Conservation (phyloP, 1,140 invertebrate species). For the Melipona quadrifasciata region DNA sequence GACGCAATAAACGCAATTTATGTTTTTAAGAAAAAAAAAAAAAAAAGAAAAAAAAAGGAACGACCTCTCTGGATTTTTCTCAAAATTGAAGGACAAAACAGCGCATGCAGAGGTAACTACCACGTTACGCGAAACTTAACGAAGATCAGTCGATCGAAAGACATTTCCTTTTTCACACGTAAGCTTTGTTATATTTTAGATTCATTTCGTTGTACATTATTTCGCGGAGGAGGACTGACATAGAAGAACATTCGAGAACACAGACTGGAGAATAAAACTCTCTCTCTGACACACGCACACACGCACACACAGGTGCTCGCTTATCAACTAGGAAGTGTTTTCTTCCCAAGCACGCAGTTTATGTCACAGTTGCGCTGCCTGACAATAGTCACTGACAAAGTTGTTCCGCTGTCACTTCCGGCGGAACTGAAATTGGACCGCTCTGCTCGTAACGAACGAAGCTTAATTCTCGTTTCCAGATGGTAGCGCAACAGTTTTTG, state of each 20-base stretch:
- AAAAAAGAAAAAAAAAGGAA: neutral
- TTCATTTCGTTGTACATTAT: neutral
- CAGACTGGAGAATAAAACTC: neutral
- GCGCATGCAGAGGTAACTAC: too few species aligned
- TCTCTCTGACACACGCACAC: neutral
- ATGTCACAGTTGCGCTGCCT: constrained; percentile 21
- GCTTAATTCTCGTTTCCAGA: constrained; percentile 47
- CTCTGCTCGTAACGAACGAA: constrained; percentile 29
- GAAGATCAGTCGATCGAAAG: too few species aligned
- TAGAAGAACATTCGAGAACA: neutral
- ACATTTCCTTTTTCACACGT: too few species aligned
- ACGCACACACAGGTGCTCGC: neutral
- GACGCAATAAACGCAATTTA: constrained; percentile 18
- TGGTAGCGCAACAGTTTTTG: neutral
- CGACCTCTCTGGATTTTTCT: neutral
- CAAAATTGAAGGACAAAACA: neutral
- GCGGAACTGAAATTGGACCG: constrained; percentile 63
- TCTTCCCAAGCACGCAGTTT: constrained; percentile 45
- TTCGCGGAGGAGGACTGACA: neutral
- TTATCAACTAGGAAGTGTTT: constrained; percentile 4
- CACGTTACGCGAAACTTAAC: too few species aligned
- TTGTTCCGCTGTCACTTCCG: constrained; percentile 49
- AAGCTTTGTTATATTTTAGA: neutral
- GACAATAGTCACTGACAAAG: constrained; percentile 45
- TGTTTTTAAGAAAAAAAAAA: constrained; percentile 1